phyloP scores from a whole-genome alignment of 2,113 vertebrate species.

The Nicator chloris region DNA sequence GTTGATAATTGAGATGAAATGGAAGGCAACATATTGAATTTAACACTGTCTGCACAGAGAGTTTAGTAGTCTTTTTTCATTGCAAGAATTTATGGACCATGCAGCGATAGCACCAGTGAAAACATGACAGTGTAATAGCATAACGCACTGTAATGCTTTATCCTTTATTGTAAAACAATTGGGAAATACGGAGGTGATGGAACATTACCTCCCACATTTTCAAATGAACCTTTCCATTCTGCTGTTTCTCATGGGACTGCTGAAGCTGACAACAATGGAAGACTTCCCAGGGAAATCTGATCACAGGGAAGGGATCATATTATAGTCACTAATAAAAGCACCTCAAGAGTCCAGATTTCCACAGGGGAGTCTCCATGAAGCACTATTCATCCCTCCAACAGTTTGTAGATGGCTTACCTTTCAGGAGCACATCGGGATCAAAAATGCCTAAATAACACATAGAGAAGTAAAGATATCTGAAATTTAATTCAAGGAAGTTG shows the following conservation, averaged over 20 bases:
- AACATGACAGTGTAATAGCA: conserved; percentile 27
- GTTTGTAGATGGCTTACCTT: not conserved
- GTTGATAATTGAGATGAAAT: conserved; percentile 43
- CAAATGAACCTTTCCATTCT: not conserved
- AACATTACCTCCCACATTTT: conserved; percentile 8
- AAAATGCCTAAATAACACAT: not conserved
- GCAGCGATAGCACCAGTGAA: conserved; percentile 26
- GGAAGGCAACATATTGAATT: conserved; percentile 16
- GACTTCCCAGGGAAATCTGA: not conserved
- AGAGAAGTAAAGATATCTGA: not conserved
- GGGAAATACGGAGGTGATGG: conserved; percentile 4
- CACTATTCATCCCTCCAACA: not conserved
- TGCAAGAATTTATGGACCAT: conserved; percentile 56
- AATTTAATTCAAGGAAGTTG: not conserved
- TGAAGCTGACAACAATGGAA: not conserved
- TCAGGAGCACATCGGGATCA: not conserved
- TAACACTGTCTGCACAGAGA: not conserved
- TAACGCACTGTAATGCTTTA: not conserved
- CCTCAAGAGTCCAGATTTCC: not conserved
- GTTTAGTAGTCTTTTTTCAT: not conserved
- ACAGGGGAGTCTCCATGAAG: not conserved
- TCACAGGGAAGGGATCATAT: not conserved
- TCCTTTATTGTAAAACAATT: not conserved
- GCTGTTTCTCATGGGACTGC: not conserved
- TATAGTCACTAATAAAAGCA: not conserved